Evolutionary conservation across 2,888 invertebrate species (phyloP).

Genomic region (Dorcus hopei): DNA sequence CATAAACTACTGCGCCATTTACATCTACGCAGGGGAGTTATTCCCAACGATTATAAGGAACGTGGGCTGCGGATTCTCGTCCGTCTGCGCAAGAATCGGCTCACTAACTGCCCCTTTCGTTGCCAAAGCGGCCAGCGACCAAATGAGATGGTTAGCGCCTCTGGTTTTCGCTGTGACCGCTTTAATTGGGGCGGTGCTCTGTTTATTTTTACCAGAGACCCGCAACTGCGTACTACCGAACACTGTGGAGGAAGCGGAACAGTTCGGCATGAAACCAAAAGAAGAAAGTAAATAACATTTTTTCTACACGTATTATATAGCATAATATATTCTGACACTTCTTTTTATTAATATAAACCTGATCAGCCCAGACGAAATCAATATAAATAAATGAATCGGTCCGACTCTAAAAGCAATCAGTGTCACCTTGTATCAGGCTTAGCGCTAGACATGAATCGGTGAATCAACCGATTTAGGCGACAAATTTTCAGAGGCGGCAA

Average conservation of each 20-base stretch:
- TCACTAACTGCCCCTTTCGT: constrained; percentile 84
- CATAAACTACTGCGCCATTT: constrained; percentile 80
- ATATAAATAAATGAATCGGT: too few relatives aligned
- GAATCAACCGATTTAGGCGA: too few relatives aligned
- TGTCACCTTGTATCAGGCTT: too few relatives aligned
- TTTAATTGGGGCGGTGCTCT: constrained; percentile 64
- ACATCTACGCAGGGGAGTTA: constrained; percentile 82
- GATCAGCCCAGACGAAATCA: too few relatives aligned
- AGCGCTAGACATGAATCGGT: too few relatives aligned
- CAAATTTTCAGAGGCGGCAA: too few relatives aligned
- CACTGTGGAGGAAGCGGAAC: constrained; percentile 77
- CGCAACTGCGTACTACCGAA: constrained; percentile 72
- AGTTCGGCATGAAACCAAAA: constrained; percentile 50
- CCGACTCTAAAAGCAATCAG: too few relatives aligned
- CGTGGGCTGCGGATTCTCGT: constrained; percentile 80
- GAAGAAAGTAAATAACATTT: not conserved
- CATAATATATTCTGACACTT: too few relatives aligned
- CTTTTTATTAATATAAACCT: too few relatives aligned
- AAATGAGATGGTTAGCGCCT: constrained; percentile 65
- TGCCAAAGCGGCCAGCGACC: constrained; percentile 54
- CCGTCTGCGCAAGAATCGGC: constrained; percentile 81
- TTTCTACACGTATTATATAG: too few relatives aligned
- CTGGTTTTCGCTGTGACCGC: constrained; percentile 69
- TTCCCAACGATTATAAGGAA: constrained; percentile 89
- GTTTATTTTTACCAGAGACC: constrained; percentile 74